phyloP scores from a whole-genome alignment of 2,888 invertebrate species.

The Merodon equestris region DNA sequence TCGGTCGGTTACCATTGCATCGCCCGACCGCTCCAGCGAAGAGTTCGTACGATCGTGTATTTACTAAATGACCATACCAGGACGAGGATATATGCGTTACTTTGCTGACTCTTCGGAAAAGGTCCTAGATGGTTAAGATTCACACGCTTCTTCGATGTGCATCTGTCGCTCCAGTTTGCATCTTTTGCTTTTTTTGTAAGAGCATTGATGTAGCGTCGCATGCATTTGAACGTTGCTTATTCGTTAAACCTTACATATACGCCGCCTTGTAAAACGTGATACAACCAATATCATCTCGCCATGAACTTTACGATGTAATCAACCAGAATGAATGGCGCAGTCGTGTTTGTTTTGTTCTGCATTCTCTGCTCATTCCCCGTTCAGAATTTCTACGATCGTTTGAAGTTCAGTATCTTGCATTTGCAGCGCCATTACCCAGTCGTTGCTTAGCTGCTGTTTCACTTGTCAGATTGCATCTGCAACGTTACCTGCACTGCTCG shows the following conservation, averaged over 20 bases:
- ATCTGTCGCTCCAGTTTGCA: neutral
- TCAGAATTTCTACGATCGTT: conserved; percentile 11
- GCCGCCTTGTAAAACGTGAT: neutral
- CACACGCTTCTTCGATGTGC: neutral
- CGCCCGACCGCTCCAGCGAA: neutral
- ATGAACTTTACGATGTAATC: no score
- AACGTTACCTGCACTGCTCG: conserved; percentile 24
- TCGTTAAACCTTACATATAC: neutral
- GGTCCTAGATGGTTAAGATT: no score
- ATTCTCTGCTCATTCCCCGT: neutral
- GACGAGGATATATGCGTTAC: no score
- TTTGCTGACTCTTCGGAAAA: no score
- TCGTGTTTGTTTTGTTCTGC: conserved; percentile 16
- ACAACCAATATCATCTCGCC: neutral
- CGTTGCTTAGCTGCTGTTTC: neutral
- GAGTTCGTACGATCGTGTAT: neutral
- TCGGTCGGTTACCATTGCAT: neutral
- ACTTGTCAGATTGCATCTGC: conserved; percentile 17
- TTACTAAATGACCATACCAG: no score
- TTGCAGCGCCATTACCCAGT: conserved; percentile 24
- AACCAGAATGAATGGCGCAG: conserved; percentile 35
- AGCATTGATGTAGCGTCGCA: neutral
- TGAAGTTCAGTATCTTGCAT: conserved; percentile 16
- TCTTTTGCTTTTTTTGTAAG: neutral
- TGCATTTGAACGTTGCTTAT: neutral